Evolutionary conservation across 92 coral and sea anemone genomes (phyloP).

Genomic region (Porites evermanni): DNA sequence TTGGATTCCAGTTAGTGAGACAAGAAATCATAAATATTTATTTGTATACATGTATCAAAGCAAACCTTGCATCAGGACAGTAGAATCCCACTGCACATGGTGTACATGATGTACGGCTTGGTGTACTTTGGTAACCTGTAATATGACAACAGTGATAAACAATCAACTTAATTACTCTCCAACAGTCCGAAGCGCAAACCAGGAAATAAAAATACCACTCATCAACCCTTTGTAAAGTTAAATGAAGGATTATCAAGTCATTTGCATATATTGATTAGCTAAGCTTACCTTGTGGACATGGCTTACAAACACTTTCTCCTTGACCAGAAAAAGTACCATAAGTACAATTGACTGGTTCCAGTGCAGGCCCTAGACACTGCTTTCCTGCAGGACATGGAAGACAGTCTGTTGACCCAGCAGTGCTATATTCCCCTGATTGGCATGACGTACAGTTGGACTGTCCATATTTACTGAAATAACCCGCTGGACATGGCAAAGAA

Average conservation of each 20-base stretch:
- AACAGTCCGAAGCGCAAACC: not conserved
- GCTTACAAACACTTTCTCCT: constrained; percentile 78
- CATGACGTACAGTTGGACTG: constrained; percentile 86
- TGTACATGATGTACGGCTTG: constrained; percentile 72
- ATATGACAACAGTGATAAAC: not conserved
- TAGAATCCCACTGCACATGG: constrained; percentile 91
- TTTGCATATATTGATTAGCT: too few relatives aligned
- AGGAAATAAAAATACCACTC: not conserved
- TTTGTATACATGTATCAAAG: too few relatives aligned
- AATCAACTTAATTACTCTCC: not conserved
- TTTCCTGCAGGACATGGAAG: constrained; percentile 93
- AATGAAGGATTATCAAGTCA: not conserved
- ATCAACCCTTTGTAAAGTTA: not conserved
- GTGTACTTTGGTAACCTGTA: constrained; percentile 77
- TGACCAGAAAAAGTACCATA: constrained; percentile 83
- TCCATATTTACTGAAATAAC: constrained; percentile 85
- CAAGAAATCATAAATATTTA: too few relatives aligned
- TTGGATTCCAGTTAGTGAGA: too few relatives aligned
- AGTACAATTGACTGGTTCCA: constrained; percentile 87
- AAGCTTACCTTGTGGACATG: constrained; percentile 76
- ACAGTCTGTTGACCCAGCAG: constrained; percentile 81
- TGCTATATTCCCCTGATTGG: constrained; percentile 77
- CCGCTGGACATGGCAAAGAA: constrained; percentile 90
- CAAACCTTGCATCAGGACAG: constrained; percentile 94
- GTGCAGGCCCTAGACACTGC: constrained; percentile 84